phyloP scores from a whole-genome alignment of 2,797 vertebrate species.

The Vultur gryphus region DNA sequence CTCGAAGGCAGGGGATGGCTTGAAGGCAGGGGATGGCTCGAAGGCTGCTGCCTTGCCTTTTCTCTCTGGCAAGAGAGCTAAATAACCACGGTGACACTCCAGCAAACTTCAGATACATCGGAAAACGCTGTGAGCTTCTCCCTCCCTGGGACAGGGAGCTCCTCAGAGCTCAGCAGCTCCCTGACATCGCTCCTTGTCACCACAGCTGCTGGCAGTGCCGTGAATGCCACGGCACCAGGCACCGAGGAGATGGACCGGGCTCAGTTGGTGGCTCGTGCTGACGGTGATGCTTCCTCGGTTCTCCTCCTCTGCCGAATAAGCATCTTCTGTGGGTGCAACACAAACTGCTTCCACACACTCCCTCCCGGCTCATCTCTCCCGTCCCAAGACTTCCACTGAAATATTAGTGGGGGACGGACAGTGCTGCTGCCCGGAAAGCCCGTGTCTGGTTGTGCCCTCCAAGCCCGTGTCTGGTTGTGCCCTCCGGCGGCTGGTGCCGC shows the following conservation, averaged over 20 bases:
- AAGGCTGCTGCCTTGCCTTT: background rate
- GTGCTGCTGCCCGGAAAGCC: background rate
- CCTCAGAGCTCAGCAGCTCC: background rate
- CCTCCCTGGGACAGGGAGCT: background rate
- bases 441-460: background rate
- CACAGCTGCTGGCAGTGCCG: background rate
- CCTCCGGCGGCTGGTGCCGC: background rate
- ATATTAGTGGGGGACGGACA: background rate
- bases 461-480: background rate
- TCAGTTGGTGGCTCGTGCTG: background rate
- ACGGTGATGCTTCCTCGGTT: background rate
- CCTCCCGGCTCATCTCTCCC: background rate
- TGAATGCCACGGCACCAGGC: background rate
- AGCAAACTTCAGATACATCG: background rate
- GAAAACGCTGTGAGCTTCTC: background rate
- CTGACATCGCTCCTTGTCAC: background rate
- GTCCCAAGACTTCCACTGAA: background rate
- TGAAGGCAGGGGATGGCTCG: background rate
- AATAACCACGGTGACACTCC: background rate
- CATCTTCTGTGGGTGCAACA: background rate
- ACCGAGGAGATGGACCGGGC: background rate
- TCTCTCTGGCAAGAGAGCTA: background rate
- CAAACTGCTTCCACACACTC: background rate
- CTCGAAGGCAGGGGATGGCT: no score
- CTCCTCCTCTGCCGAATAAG: background rate